phyloP scores from a whole-genome alignment of 2,888 invertebrate species.

The Clostera curtula region DNA sequence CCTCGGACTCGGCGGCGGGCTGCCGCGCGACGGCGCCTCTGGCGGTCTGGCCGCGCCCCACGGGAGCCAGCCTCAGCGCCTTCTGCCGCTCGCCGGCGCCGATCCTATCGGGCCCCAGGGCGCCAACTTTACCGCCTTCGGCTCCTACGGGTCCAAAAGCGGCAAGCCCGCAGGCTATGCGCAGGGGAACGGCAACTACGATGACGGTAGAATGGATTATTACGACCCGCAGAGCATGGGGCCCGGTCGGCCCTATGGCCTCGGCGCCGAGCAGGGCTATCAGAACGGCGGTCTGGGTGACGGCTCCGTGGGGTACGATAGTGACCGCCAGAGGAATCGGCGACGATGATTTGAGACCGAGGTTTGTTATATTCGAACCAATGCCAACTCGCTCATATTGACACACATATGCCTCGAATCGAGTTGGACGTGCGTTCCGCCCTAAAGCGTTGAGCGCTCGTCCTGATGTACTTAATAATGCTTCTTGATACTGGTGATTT shows the following conservation, averaged over 20 bases:
- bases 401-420: conserved; percentile 21
- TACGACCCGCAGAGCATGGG: conserved; percentile 52
- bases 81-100: conserved; percentile 50
- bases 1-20: conserved; percentile 24
- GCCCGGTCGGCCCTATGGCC: conserved; percentile 47
- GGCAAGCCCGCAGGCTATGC: conserved; percentile 30
- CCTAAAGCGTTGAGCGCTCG: not conserved
- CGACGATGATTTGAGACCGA: conserved; percentile 63
- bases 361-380: conserved; percentile 71
- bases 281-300: conserved; percentile 50
- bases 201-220: conserved; percentile 36
- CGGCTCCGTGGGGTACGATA: conserved; percentile 68
- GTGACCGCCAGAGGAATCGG: conserved; percentile 71
- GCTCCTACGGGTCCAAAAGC: conserved; percentile 54
- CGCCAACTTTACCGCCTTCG: conserved; percentile 65
- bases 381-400: conserved; percentile 57
- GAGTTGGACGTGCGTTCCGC: conserved; percentile 1
- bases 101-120: conserved; percentile 47
- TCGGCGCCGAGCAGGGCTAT: conserved; percentile 38
- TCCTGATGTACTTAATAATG: too few species aligned
- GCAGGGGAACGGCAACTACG: conserved; percentile 29
- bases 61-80: conserved; percentile 64
- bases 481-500: too few species aligned
- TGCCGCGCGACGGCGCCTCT: conserved; percentile 39
- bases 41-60: conserved; percentile 65